Base-by-base conservation (phyloP, 2,113 vertebrate genomes). In the Aramus guarauna region DNA sequence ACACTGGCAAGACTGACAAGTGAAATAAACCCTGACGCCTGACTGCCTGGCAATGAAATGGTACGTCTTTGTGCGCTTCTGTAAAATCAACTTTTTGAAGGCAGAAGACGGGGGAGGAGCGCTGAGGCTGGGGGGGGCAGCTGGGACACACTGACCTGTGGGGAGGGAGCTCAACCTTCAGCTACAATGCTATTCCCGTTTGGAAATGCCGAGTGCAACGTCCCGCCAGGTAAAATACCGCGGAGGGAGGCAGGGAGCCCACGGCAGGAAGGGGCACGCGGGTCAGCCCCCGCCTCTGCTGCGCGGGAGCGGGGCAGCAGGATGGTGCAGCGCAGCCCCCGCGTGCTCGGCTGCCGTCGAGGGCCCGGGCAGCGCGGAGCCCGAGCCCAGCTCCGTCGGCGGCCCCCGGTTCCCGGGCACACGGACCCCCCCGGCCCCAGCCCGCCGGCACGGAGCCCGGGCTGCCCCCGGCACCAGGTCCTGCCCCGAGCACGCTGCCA, bases 121-220 rank as follows among this genome's bases (percentile, higher is more conserved):
- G 5, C 53, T 24, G 82, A 9, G 66, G 66, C 4, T 4, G 48
- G 71, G 15, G 10, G 58, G 24, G 36, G 21, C 39, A 11, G 37
- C 1, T 4, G 34, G 66, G 5, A 12, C 32, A 1, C 32, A 0
- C 16, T 5, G 12, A 27, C 58, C 52, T 2, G 0, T 5, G 56
- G 39, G n/a, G 4, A 5, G n/a, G 52, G 43, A 55, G 36, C 80
- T n/a, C 36, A 27, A 15, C 32, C 55, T 21, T 26, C 36, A n/a
- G 18, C 0, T 30, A 29, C 20, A 3, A 2, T 9, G 18, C 26
- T 19, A 6, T 12, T 47, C 67, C 30, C 27, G 18, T 37, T 32
- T 36, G 55, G 50, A 36, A 69, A 45, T 23, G 29, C 30, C 39
- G 45, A 50, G 15, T 6, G 58, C 47, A 6, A 59, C n/a, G 32